These are phyloP conservation scores for Mystacides longicornis DNA, from an alignment of 2,888 invertebrate species.

Conservation along the genomic window DNA sequence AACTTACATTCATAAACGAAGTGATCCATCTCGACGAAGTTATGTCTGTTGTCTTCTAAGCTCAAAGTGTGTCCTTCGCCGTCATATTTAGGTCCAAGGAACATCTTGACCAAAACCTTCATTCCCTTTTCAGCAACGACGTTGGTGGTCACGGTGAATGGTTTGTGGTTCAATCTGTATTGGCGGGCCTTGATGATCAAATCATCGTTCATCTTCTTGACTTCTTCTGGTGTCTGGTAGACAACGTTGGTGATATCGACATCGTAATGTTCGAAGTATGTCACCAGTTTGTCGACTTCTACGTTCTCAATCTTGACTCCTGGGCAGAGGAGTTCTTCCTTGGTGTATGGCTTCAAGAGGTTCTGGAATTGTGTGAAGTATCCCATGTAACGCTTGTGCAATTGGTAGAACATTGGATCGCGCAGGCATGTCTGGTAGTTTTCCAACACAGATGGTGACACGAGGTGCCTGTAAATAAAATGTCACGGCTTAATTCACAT, in stretches of 20 bases:
- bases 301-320: conserved; percentile 57
- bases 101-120: conserved; percentile 52
- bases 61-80: conserved; percentile 46
- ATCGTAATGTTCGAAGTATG: conserved; percentile 60
- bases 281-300: conserved; percentile 56
- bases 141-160: conserved; percentile 55
- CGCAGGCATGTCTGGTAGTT: conserved; percentile 57
- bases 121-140: conserved; percentile 51
- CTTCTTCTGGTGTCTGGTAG: conserved; percentile 40
- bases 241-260: conserved; percentile 53
- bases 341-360: conserved; percentile 52
- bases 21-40: conserved; percentile 53
- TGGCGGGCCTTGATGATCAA: conserved; percentile 53
- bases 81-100: conserved; percentile 64
- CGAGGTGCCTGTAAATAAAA: conserved; percentile 33
- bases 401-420: conserved; percentile 63
- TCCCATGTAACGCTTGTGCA: conserved; percentile 44
- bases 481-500: too few relatives aligned
- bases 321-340: conserved; percentile 51
- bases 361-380: conserved; percentile 54
- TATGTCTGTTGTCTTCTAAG: conserved; percentile 46
- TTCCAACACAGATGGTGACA: conserved; percentile 56
- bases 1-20: conserved; percentile 46
- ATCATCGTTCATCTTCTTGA: conserved; percentile 36
- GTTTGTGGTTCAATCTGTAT: conserved; percentile 62